These are phyloP conservation scores for Eupithecia subumbrata DNA, from an alignment of 2,888 invertebrate genomes.

Conservation along the genomic window DNA sequence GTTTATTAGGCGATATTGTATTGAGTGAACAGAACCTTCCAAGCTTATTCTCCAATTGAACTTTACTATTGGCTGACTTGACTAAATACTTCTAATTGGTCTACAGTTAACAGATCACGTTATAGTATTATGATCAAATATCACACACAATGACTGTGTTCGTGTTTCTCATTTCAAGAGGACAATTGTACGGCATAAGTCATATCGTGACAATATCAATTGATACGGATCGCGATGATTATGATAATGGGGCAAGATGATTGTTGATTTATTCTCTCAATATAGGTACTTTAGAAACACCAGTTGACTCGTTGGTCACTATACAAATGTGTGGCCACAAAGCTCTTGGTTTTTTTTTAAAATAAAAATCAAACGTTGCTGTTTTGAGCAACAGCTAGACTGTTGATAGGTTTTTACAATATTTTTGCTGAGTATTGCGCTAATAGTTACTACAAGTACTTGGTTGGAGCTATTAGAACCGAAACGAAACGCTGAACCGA, in stretches of 20 bases:
- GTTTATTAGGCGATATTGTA: conserved; percentile 16
- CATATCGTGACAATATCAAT: conserved; percentile 35
- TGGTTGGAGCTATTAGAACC: conserved; percentile 16
- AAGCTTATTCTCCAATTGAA: background rate
- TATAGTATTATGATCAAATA: background rate
- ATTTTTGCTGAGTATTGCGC: background rate
- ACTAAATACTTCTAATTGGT: background rate
- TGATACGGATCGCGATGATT: conserved; percentile 32
- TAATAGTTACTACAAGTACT: conserved; percentile 3
- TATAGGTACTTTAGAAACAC: background rate
- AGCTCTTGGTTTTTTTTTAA: background rate
- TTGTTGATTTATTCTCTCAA: conserved; percentile 15
- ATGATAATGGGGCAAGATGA: conserved; percentile 25
- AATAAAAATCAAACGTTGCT: background rate
- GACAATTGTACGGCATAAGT: conserved; percentile 29
- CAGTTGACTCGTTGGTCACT: background rate
- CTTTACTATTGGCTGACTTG: background rate
- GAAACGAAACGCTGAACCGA: conserved; percentile 23
- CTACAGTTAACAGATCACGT: background rate
- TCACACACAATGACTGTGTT: conserved; percentile 9
- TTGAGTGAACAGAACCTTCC: background rate
- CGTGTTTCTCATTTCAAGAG: conserved; percentile 21
- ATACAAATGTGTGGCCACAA: background rate
- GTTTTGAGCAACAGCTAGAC: background rate
- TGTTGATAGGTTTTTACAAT: background rate